Base-by-base conservation (phyloP, 1,140 invertebrate genomes). In the Danaus plexippus region DNA sequence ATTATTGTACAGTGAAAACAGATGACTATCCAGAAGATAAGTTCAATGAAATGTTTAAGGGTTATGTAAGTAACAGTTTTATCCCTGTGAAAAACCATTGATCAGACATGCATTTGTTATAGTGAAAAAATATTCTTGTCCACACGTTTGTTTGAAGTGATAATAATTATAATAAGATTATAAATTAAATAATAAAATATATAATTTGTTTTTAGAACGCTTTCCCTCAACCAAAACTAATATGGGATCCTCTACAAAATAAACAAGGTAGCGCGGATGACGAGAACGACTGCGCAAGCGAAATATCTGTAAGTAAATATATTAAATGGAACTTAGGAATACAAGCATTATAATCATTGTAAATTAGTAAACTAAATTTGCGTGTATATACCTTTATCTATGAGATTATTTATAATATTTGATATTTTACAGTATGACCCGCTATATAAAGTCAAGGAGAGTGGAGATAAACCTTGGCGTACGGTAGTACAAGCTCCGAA, bases 351-450 rank as follows among this genome's bases (percentile, higher is more conserved):
- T 47, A 18, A 9, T 11, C 13, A 43, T 51, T 42, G 7, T 32
- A 32, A 7, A 8, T 32, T 5, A 11, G 22, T 47, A 0, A 41
- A 54, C 40, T 54, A 32, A 22, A 49, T 18, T 11, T 22, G 7
- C 46, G 9, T 32, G n/a, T 11, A 9, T 47, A 1, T 47, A n/a
- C 11, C 46, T 7, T 22, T 48, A 32, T 9, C 47, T 32, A 49
- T n/a, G 13, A 49, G n/a, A 12, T 54, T 41, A 32, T 56, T n/a
- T 54, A 40, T 1, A 10, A 32, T 47, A 22, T 54, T 43, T 54
- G 3, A 52, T 52, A 44, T 53, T 56, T 79, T 73, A 22, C 69
- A 84, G 80, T 82, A 69, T 52, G 73, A 80, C 9, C 76, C 73
- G 2, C 22, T 85, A 3, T 85, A 76, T 63, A 68, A 69, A 49